Conservation (phyloP, 2,113 vertebrate genomes). For the Nyctibius bracteatus region DNA sequence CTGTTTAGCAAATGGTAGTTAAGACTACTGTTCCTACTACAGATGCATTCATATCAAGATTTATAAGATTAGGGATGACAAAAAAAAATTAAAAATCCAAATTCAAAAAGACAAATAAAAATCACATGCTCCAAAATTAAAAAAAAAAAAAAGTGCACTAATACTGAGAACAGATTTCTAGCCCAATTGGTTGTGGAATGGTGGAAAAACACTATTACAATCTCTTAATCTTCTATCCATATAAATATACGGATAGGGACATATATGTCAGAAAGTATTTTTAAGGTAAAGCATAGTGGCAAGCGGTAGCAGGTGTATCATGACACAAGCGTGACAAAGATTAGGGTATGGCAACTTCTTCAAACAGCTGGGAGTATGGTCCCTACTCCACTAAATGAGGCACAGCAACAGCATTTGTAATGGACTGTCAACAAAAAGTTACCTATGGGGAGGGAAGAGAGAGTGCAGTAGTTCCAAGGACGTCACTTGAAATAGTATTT, state of each 20-base stretch:
- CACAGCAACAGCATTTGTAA: not conserved
- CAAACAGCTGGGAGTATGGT: not conserved
- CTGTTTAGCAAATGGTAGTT: not conserved
- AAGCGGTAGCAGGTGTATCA: not conserved
- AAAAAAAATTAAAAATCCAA: not conserved
- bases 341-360: not conserved
- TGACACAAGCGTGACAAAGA: not conserved
- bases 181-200: not conserved
- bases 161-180: not conserved
- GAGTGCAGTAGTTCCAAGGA: not conserved
- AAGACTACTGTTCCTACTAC: not conserved
- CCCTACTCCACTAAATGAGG: not conserved
- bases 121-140: not conserved
- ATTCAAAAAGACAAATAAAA: not conserved
- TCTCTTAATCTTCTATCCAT: not conserved
- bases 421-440: not conserved
- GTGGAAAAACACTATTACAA: not conserved
- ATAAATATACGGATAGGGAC: rapidly evolving
- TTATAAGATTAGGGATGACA: not conserved
- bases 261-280: not conserved
- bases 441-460: not conserved
- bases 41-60: not conserved
- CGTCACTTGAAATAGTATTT: not conserved
- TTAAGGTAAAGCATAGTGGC: not conserved
- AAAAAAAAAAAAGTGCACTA: not conserved